Base-by-base conservation (phyloP, 37 sponge, comb jelly and placozoan species). In the Diacarnus erythraeanus region DNA sequence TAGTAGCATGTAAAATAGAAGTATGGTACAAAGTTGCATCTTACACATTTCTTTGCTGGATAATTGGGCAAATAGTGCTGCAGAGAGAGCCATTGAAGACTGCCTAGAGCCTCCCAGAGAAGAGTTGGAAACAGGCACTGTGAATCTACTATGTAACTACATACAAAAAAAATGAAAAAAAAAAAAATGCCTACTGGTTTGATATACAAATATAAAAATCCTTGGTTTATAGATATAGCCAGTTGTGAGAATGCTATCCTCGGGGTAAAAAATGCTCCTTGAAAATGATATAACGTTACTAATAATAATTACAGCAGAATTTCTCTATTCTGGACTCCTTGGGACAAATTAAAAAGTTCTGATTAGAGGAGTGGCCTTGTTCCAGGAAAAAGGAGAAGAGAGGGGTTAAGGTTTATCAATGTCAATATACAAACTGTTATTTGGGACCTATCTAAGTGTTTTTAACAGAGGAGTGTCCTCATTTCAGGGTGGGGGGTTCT, bases 31-130 rank as follows among this genome's bases (percentile, higher is more conserved):
- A 17, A 17, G 56, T 10, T 10, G 17, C 56, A 54, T 25, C 84
- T 69, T 70, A 84, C 84, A 69, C 84, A 84, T 66, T 76, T 84
- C 84, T 35, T 38, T 57, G 56, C 84, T 69, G 54, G 35, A 75
- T 44, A 84, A 29, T 27, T 77, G 31, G 18, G 84, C 58, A 69
- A 84, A 84, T 21, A 70, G 38, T 35, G 84, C 84, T 3, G 77
- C 84, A 18, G 69, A 77, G 26, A 77, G 30, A 25, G 77, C 77
- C 77, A 84, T 77, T 30, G 75, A 66, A 40, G 69, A 59, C 10
- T 38, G 57, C 9, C 60, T 21, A 2, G 59, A 72, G 17, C 83
- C 70, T 20, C 66, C 51, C 30, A 72, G 61, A n/a, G 81, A 25
- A 1, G 60, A 59, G 6, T 17, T 56, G 20, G 51, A 38, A 25